Evolutionary conservation across 2,888 invertebrate genomes (phyloP).

Genomic region (Trichopoda pennipes): DNA sequence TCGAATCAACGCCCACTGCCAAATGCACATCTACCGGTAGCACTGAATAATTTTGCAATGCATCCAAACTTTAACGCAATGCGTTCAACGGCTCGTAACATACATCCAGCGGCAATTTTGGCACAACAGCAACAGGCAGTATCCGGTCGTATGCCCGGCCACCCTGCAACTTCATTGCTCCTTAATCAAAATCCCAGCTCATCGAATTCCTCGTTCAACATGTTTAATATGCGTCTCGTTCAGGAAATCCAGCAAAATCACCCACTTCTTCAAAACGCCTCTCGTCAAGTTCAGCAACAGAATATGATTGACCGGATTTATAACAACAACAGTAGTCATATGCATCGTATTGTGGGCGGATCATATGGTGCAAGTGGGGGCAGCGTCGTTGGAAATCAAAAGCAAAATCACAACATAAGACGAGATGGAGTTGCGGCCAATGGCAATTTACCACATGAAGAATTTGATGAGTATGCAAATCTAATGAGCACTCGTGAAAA

Average conservation of each 20-base stretch:
- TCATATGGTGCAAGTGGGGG: conserved; percentile 22
- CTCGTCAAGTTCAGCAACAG: conserved; percentile 72
- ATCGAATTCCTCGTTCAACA: conserved; percentile 76
- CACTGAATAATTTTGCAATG: conserved; percentile 81
- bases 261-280: conserved; percentile 78
- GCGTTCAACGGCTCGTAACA: conserved; percentile 77
- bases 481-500: conserved; percentile 97
- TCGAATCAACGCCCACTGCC: conserved; percentile 75
- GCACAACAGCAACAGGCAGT: conserved; percentile 74
- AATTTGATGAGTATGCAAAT: conserved; percentile 91
- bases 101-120: conserved; percentile 74
- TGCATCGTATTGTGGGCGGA: conserved; percentile 69
- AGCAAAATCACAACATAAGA: conserved; percentile 69
- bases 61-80: conserved; percentile 81
- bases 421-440: conserved; percentile 77
- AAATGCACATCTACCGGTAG: conserved; percentile 78
- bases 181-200: conserved; percentile 71
- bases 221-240: conserved; percentile 80
- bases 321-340: conserved; percentile 67
- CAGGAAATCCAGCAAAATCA: conserved; percentile 81
- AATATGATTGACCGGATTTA: conserved; percentile 63
- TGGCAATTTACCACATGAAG: conserved; percentile 79
- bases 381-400: conserved; percentile 38
- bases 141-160: conserved; percentile 76
- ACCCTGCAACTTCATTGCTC: conserved; percentile 74